Evolutionary conservation across 2,797 vertebrate species (phyloP).

Genomic region (Enteromius trimaculatus): DNA sequence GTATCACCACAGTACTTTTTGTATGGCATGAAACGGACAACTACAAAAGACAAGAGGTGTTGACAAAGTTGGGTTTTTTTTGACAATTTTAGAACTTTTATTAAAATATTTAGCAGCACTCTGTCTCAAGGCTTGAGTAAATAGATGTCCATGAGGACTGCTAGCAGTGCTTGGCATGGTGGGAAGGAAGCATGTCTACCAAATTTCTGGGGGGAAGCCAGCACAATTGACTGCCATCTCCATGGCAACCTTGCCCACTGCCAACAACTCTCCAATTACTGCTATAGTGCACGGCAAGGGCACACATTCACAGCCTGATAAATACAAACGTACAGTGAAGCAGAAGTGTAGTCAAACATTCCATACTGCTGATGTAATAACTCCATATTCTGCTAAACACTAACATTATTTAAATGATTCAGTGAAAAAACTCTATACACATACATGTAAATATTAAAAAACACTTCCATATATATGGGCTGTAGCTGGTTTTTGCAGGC

Average conservation of each 20-base stretch:
- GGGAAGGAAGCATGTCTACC: conserved; percentile 25
- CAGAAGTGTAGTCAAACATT: conserved; percentile 14
- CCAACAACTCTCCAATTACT: conserved; percentile 50
- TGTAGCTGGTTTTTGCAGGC: neutral
- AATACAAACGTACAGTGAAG: conserved; percentile 1
- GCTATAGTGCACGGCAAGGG: conserved; percentile 17
- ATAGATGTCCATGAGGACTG: neutral
- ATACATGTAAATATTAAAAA: neutral
- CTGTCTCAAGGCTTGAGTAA: neutral
- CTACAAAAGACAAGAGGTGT: conserved; percentile 14
- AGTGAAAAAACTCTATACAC: neutral
- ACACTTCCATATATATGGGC: neutral
- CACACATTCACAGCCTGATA: conserved; percentile 51
- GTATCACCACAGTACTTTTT: neutral
- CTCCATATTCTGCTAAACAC: neutral
- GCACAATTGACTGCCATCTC: conserved; percentile 31
- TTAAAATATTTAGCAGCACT: conserved; percentile 42
- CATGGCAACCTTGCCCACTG: conserved; percentile 40
- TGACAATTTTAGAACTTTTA: conserved; percentile 25
- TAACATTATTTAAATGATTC: neutral
- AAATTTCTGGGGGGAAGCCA: conserved; percentile 40
- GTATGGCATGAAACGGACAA: neutral
- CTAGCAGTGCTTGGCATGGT: neutral
- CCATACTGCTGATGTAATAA: conserved; percentile 22
- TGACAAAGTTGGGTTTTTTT: neutral